Conservation (phyloP, 2,113 vertebrate species). For the Sminthopsis crassicaudata region DNA sequence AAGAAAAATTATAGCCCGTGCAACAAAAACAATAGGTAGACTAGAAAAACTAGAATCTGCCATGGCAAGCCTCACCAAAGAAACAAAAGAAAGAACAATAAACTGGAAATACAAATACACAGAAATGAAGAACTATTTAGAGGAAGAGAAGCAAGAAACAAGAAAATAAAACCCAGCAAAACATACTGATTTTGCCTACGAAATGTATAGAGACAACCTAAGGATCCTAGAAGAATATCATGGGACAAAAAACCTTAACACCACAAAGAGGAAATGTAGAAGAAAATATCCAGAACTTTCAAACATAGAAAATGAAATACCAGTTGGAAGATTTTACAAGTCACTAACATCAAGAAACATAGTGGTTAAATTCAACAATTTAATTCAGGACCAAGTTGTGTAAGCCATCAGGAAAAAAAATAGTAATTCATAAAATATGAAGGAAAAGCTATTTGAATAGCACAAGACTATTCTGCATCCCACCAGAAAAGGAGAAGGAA, state of each 20-base stretch:
- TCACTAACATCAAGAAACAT: neutral
- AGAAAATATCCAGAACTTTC: neutral
- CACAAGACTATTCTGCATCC: neutral
- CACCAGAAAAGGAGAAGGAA: neutral
- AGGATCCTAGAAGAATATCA: neutral
- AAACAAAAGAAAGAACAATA: too few species aligned
- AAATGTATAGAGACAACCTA: neutral
- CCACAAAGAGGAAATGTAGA: neutral
- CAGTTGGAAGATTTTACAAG: neutral
- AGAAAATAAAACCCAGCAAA: neutral
- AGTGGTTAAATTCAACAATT: neutral
- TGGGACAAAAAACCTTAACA: neutral
- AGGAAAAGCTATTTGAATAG: neutral
- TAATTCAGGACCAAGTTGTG: neutral
- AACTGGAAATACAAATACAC: neutral
- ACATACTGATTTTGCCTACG: neutral
- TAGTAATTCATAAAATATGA: neutral
- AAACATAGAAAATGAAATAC: neutral
- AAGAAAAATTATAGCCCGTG: neutral
- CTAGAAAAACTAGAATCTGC: neutral
- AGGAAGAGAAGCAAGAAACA: neutral
- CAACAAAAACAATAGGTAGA: neutral
- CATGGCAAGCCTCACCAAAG: too few species aligned
- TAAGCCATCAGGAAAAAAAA: neutral
- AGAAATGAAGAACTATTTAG: neutral